Evolutionary conservation across 1,140 invertebrate genomes (phyloP), one percentile per base, ranked within the genome.

Genomic region (Stegodyphus mimosarum): DNA sequence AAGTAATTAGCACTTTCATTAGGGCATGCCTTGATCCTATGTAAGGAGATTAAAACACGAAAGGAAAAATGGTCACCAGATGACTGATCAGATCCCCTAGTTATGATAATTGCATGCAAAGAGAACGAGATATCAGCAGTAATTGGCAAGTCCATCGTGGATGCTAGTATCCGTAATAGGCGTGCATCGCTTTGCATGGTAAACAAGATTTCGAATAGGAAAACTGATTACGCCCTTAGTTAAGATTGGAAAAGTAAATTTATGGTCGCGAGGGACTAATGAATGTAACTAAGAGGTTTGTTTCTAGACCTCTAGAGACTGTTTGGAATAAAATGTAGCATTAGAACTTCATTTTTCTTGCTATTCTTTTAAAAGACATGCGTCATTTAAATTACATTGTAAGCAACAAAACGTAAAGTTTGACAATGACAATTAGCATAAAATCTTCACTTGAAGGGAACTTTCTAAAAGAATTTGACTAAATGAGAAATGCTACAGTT

Each of bases 91-190:
- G 52, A 84, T 50, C 55, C 48, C 48, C 33, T 84, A 84, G 72
- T 84, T 84, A 83, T 84, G 81, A 84, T 84, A 84, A 84, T 84
- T 84, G 64, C 81, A 74, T 74, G 71, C 80, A 80, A 33, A 71
- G 77, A 71, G 71, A 73, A 74, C 69, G 55, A 74, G 60, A 74
- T 83, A 73, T 66, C 55, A 17, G 15, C n/a, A 55, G 70, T 83
- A 83, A 83, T 72, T 83, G 80, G 74, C 80, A 63, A 74, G 71
- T 67, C 18, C 69, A 52, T 73, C 52, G 33, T 49, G 11, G 70
- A 18, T 48, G 50, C 50, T 69, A 50, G 69, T 80, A 83, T 74
- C 71, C 17, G 60, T 74, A 74, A 83, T 83, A 83, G 80, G 80
- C 71, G 71, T 83, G 80, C 71, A 52, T 74, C 55, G 49, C 71